Percentiles rank a stretch among this genome's conserved stretches.
Evolutionary conservation across 2,888 invertebrate genomes (phyloP).

Genomic region (Phragmatobia fuliginosa): DNA sequence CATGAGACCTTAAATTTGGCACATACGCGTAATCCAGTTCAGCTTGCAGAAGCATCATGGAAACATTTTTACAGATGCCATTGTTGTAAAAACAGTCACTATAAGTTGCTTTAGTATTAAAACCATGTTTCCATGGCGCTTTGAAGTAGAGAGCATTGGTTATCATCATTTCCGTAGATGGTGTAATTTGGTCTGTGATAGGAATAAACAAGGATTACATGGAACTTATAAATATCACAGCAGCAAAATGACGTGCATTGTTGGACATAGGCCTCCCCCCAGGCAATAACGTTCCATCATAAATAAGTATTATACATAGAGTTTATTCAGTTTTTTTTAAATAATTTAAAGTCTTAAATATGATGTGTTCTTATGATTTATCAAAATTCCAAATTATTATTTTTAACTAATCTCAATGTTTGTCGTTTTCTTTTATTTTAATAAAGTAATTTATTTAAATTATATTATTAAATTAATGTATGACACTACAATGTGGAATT

Average conservation of each 20-base stretch:
- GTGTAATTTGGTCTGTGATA: constrained; percentile 78
- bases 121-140: constrained; percentile 87
- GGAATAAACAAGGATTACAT: background rate
- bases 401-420: no score
- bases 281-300: no score
- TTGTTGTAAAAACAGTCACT: constrained; percentile 84
- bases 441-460: background rate
- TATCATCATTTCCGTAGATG: constrained; percentile 83
- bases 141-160: constrained; percentile 90
- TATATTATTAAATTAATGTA: no score
- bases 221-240: background rate
- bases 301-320: background rate
- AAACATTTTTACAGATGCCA: constrained; percentile 77
- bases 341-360: background rate
- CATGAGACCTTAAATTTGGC: constrained; percentile 86
- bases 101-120: constrained; percentile 81
- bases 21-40: constrained; percentile 87
- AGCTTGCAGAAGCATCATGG: constrained; percentile 88
- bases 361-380: background rate
- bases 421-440: background rate
- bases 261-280: no score
- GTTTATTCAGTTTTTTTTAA: background rate
- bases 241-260: background rate
- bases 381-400: no score
- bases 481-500: background rate